Base-by-base conservation (phyloP, 2,888 invertebrate species). In the Hirtodrosophila alboralis region DNA sequence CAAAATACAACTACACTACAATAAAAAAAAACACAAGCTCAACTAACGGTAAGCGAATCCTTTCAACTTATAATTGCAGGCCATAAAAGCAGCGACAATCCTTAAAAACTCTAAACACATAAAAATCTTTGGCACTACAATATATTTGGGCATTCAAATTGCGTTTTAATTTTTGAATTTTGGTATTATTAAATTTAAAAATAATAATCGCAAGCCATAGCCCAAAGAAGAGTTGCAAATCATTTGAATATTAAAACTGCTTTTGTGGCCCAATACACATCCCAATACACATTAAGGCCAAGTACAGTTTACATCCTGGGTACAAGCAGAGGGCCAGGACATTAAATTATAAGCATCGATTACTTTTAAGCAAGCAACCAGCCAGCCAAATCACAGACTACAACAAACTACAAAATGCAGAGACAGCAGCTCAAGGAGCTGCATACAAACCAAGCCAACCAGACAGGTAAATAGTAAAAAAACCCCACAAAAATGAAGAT, bases 281-380 rank as follows among this genome's bases (percentile, higher is more conserved):
- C 13, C 13, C 4, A 34, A 6, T 21, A 18, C 16, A 5, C 27
- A 45, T 43, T 23, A 34, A 7, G 23, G 47, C 52, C 47, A 72
- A 61, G 77, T 84, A 76, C 81, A 78, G 77, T 77, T 78, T 84
- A 84, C 77, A 77, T 41, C 30, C 41, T 57, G 51, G 34, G 3
- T 47, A 31, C 61, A 41, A 37, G 12, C 9, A 37, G 9, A 44
- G 53, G 53, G 75, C 58, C 59, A 60, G 63, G 49, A 52, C 27
- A 43, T 37, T 47, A 59, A n/a, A n/a, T 33, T 45, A 54, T 37
- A 67, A 59, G 37, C 49, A 59, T 13, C 33, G 33, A 72, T 12
- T 28, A 59, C 23, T 45, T 49, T 54, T 37, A 45, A 54, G n/a
- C 18, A 37, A 48, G 27, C 41, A 60, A 30, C 30, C 33, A 45